Percentiles rank a stretch among this genome's conserved stretches.
Evolutionary conservation across 2,113 vertebrate species (phyloP).

Genomic region (Gambusia holbrooki): DNA sequence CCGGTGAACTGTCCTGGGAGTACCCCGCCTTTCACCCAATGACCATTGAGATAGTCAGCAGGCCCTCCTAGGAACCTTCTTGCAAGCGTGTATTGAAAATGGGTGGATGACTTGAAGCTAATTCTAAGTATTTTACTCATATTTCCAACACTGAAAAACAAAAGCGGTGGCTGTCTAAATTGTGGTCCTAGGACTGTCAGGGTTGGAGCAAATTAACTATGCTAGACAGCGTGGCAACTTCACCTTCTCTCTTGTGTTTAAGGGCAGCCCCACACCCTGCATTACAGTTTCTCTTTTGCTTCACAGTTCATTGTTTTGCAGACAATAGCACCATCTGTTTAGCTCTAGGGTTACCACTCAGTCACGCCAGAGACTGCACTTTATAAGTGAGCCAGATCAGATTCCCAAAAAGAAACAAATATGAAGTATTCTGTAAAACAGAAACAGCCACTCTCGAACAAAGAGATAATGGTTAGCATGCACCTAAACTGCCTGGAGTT

Average conservation of each 20-base stretch:
- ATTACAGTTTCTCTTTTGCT: not conserved
- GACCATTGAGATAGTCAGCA: too few relatives aligned
- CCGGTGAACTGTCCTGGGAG: too few relatives aligned
- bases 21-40: too few relatives aligned
- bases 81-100: too few relatives aligned
- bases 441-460: not conserved
- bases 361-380: not conserved
- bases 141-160: not conserved
- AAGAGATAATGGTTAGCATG: not conserved
- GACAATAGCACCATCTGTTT: not conserved
- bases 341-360: not conserved
- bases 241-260: not conserved
- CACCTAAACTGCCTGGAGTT: not conserved
- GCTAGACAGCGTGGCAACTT: not conserved
- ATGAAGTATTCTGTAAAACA: not conserved
- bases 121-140: not conserved
- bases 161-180: not conserved
- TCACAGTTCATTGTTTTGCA: not conserved
- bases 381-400: not conserved
- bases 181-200: not conserved
- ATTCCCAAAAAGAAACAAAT: not conserved
- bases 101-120: not conserved
- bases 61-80: too few relatives aligned
- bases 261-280: too few relatives aligned
- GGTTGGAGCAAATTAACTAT: not conserved